A percentile compares a stretch with the other conserved stretches of the same genome.
These are phyloP conservation scores for Mylabris phalerata DNA, from an alignment of 1,140 invertebrate genomes.

Conservation along the genomic window DNA sequence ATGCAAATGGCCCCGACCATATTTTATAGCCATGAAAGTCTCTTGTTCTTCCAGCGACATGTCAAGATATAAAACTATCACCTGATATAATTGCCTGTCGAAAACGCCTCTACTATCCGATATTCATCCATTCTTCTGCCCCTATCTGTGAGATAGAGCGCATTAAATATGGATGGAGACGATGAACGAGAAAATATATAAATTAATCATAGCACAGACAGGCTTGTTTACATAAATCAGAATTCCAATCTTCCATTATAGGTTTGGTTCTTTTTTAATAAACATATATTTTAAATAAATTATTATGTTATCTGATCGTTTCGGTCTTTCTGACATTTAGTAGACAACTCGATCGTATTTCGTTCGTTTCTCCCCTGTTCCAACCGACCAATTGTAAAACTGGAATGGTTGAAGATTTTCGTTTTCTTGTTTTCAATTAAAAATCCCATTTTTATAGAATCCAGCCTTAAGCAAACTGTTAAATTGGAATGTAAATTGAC, in stretches of 20 bases:
- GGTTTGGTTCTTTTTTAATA: slow-evolving; percentile 21
- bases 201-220: background rate
- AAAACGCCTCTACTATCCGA: slow-evolving; percentile 12
- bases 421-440: background rate
- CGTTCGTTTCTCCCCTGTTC: background rate
- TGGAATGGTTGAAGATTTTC: background rate
- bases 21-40: slow-evolving; percentile 22
- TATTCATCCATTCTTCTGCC: background rate
- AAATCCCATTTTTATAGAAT: background rate
- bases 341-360: slow-evolving; percentile 5
- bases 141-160: no score
- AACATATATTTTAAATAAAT: slow-evolving; percentile 24
- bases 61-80: slow-evolving; percentile 34
- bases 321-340: slow-evolving; percentile 21
- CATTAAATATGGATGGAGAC: no score
- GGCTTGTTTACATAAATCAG: background rate
- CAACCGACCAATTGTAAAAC: slow-evolving; percentile 1
- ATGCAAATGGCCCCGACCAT: slow-evolving; percentile 24
- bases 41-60: slow-evolving; percentile 28
- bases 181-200: no score
- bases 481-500: slow-evolving; percentile 2
- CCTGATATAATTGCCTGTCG: slow-evolving; percentile 32
- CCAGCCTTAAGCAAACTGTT: background rate
- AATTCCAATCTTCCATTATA: background rate
- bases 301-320: slow-evolving; percentile 30